Evolutionary conservation across 2,113 vertebrate species (phyloP), one percentile per base, ranked within the genome.

Genomic region (Chrysemys picta): DNA sequence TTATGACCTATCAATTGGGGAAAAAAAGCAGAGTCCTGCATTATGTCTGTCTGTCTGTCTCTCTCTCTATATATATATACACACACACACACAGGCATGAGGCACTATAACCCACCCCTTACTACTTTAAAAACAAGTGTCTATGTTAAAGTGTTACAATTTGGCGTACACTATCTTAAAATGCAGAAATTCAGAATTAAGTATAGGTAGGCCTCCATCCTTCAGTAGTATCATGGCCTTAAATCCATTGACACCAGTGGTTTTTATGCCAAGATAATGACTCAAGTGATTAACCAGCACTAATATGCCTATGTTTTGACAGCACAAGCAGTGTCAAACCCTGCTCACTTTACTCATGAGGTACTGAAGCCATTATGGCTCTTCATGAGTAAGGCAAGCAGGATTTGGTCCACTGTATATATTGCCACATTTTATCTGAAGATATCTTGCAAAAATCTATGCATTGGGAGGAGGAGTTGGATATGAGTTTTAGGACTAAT

Each of bases 1-100:
- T 91, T 69, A 31, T 10, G 1, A 86, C 75, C 47, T 90, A 69
- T 11, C 17, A 87, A 6, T 0, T 25, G 21, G 45, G 45, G 80
- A 78, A 82, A 38, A 56, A 24, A 25, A 76, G 24, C 21, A 76
- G 17, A 19, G 8, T 16, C 31, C 17, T 56, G 10, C 49, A 42
- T 69, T 69, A 85, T 31, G 38, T 42, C 38, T 42, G 38, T 42
- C 38, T 42, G 38, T 42, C 38, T 42, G 4, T 42, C 42, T 42
- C 42, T 42, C 42, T 42, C 42, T 42, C 42, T 42, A 45, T 45
- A 45, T 7, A 45, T 45, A 45, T 45, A 45, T 7, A 49, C 49
- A 49, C 6, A 9, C 21, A 56, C 22, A 19, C 89, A 86, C 11
- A 65, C 29, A 0, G 35, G 8, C 4, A 31, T 0, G 1, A 86